Percentiles rank a stretch among this genome's conserved stretches.
phyloP scores from a whole-genome alignment of 2,113 vertebrate species.

The Ciconia boyciana region DNA sequence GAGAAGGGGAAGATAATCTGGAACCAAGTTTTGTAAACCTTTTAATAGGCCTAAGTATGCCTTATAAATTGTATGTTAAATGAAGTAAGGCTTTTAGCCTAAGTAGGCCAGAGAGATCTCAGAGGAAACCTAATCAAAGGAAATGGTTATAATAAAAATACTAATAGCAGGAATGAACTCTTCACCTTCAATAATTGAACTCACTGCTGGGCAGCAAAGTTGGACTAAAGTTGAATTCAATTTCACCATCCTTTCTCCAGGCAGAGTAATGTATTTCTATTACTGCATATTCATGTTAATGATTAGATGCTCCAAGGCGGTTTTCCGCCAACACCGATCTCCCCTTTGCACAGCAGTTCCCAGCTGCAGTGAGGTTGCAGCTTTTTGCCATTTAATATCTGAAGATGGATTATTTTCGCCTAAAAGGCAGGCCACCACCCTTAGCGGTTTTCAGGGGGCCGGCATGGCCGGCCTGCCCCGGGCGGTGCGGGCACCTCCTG shows the following conservation, averaged over 20 bases:
- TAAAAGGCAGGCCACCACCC: not conserved
- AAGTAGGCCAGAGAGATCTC: not conserved
- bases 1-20: not conserved
- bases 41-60: not conserved
- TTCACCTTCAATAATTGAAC: not conserved
- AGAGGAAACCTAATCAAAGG: not conserved
- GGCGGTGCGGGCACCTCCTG: not conserved
- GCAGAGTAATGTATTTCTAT: not conserved
- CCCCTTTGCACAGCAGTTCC: not conserved
- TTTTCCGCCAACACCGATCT: fast-evolving
- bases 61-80: not conserved
- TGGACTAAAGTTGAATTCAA: not conserved
- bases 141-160: not conserved
- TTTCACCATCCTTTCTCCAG: not conserved
- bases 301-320: not conserved
- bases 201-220: not conserved
- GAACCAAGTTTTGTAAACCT: not conserved
- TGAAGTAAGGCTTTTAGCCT: not conserved
- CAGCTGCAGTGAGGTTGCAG: too few species aligned
- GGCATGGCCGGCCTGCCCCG: not conserved
- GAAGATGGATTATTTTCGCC: not conserved
- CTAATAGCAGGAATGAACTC: not conserved
- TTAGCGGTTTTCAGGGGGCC: fast-evolving
- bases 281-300: fast-evolving
- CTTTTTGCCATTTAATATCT: not conserved